Percentiles rank a stretch among this genome's conserved stretches.
Conservation (phyloP, 2,797 vertebrate genomes). For the Helostoma temminkii region DNA sequence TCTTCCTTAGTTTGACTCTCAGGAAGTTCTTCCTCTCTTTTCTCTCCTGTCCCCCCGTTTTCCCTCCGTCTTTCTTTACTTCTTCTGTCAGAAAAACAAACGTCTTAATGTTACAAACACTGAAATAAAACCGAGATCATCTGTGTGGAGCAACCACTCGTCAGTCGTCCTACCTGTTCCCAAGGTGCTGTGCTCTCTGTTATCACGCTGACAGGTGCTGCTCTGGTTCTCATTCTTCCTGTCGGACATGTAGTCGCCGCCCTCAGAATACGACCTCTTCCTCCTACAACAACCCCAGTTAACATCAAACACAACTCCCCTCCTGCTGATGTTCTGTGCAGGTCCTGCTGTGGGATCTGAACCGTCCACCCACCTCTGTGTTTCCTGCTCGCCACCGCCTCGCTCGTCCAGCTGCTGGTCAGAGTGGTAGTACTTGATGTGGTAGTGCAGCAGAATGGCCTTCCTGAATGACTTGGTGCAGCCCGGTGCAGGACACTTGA, state of each 20-base stretch:
- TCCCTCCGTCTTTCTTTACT: constrained; percentile 62
- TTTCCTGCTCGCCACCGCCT: constrained; percentile 38
- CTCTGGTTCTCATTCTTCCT: constrained; percentile 79
- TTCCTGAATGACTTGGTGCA: constrained; percentile 97
- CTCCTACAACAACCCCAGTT: constrained; percentile 45
- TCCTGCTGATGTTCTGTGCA: accelerated
- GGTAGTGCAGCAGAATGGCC: constrained; percentile 95
- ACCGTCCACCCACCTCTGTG: constrained; percentile 27
- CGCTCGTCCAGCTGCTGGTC: constrained; percentile 84
- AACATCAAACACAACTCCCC: background rate
- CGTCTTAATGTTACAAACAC: too few relatives aligned
- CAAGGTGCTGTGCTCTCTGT: constrained; percentile 64
- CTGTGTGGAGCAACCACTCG: too few relatives aligned
- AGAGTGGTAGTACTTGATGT: constrained; percentile 98
- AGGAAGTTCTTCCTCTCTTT: constrained; percentile 90
- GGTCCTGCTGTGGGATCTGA: background rate
- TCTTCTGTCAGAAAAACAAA: constrained; percentile 58
- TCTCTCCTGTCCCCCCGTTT: constrained; percentile 81
- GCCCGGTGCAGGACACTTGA: constrained; percentile 92
- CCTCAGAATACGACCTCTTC: constrained; percentile 64
- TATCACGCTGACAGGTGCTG: constrained; percentile 74
- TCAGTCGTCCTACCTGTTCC: constrained; percentile 81
- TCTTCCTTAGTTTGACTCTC: constrained; percentile 92
- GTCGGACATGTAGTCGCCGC: constrained; percentile 73
- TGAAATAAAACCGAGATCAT: too few relatives aligned